Evolutionary conservation across 2,797 vertebrate genomes (phyloP).

Genomic region (Kryptopterus vitreolus): DNA sequence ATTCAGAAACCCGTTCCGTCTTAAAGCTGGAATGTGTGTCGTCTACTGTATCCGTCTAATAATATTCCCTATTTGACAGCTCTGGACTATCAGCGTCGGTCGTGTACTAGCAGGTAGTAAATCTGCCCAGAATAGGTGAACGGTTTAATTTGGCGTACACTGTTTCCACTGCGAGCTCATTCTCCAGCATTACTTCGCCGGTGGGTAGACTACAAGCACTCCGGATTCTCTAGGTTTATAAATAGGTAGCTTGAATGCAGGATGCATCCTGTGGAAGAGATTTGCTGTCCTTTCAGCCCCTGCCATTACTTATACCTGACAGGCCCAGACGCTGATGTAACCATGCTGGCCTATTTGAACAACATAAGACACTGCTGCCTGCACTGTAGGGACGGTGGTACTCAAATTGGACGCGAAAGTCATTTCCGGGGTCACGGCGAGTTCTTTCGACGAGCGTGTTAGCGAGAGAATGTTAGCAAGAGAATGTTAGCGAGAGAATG

Average conservation of each 20-base stretch:
- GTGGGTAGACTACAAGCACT: conserved; percentile 46
- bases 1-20: background rate
- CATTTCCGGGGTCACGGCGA: conserved; percentile 69
- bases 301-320: conserved; percentile 82
- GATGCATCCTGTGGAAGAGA: conserved; percentile 75
- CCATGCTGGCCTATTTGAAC: conserved; percentile 78
- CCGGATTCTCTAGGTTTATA: conserved; percentile 66
- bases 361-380: conserved; percentile 74
- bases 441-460: conserved; percentile 62
- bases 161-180: conserved; percentile 19
- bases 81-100: background rate
- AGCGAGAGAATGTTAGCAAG: conserved; percentile 54
- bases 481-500: conserved; percentile 58
- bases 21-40: background rate
- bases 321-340: conserved; percentile 79
- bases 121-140: conserved; percentile 14
- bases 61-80: background rate
- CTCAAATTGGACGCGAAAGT: conserved; percentile 72
- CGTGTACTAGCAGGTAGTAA: background rate
- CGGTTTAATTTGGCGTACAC: conserved; percentile 25
- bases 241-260: conserved; percentile 74
- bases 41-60: background rate
- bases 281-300: conserved; percentile 73
- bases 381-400: conserved; percentile 67
- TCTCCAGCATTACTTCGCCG: conserved; percentile 19